These are phyloP conservation scores for Chrysomela aeneicollis DNA, from an alignment of 2,888 invertebrate species.

Conservation along the genomic window DNA sequence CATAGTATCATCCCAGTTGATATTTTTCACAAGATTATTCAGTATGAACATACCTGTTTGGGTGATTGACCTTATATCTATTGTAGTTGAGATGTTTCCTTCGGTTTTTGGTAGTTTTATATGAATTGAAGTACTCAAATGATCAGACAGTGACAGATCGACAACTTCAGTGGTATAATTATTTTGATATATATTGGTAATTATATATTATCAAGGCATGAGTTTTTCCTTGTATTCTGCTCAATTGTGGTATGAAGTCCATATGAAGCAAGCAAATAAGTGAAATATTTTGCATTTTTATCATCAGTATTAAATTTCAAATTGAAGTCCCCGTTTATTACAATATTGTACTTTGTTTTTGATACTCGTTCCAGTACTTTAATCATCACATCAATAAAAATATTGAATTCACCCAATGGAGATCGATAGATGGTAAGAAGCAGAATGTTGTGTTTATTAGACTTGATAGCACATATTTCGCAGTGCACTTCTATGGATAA, in stretches of 20 bases:
- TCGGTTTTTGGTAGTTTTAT: not conserved
- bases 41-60: not conserved
- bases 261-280: conserved; percentile 10
- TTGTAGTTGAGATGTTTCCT: not conserved
- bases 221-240: conserved; percentile 10
- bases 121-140: conserved; percentile 6
- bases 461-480: conserved; percentile 14
- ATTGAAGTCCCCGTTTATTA: conserved; percentile 17
- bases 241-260: conserved; percentile 12
- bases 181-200: conserved; percentile 17
- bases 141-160: conserved; percentile 17
- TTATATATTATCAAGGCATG: conserved; percentile 15
- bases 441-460: conserved; percentile 16
- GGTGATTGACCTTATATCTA: not conserved
- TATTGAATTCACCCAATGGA: conserved; percentile 7
- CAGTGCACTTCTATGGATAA: conserved; percentile 11
- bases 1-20: not conserved
- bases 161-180: conserved; percentile 15
- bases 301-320: conserved; percentile 13
- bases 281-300: conserved; percentile 9
- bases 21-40: not conserved
- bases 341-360: conserved; percentile 15
- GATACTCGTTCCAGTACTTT: conserved; percentile 11
- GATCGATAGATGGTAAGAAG: conserved; percentile 14
- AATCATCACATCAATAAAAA: conserved; percentile 14